These are phyloP conservation scores for Oegoconia quadripuncta DNA, from an alignment of 2,888 invertebrate species.

Conservation along the genomic window DNA sequence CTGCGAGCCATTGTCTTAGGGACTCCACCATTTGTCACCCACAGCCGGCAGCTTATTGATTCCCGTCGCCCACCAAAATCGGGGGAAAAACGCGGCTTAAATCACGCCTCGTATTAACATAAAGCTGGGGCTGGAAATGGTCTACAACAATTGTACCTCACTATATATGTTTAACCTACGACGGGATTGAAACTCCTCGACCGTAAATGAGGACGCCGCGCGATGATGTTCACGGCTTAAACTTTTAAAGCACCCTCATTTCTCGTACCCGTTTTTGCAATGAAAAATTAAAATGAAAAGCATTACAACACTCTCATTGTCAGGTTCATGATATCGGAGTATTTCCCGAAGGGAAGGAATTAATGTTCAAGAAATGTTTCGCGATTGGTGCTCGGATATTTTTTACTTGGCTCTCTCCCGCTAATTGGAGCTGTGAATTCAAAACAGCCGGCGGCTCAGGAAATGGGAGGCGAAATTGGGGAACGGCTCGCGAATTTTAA, in stretches of 20 bases:
- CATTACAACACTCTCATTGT: conserved; percentile 25
- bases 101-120: conserved; percentile 26
- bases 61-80: conserved; percentile 15
- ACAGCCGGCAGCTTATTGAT: conserved; percentile 29
- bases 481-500: conserved; percentile 49
- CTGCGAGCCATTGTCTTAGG: conserved; percentile 11
- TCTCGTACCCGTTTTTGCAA: conserved; percentile 10
- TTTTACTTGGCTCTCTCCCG: conserved; percentile 33
- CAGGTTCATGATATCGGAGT: conserved; percentile 31
- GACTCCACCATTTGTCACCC: conserved; percentile 26
- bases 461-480: conserved; percentile 41
- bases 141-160: too few species aligned
- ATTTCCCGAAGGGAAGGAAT: conserved; percentile 29
- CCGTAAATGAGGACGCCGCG: conserved; percentile 35
- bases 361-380: conserved; percentile 29
- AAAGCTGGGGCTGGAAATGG: conserved; percentile 14
- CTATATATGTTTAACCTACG: too few species aligned
- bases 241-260: conserved; percentile 17
- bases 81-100: conserved; percentile 18
- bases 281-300: neutral
- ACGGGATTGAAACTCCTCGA: conserved; percentile 38
- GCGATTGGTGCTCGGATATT: conserved; percentile 3
- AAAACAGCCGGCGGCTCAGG: conserved; percentile 34
- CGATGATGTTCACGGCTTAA: conserved; percentile 28
- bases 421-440: conserved; percentile 50